phyloP scores from a whole-genome alignment of 2,888 invertebrate species.

The Troglohyphantes excavatus region DNA sequence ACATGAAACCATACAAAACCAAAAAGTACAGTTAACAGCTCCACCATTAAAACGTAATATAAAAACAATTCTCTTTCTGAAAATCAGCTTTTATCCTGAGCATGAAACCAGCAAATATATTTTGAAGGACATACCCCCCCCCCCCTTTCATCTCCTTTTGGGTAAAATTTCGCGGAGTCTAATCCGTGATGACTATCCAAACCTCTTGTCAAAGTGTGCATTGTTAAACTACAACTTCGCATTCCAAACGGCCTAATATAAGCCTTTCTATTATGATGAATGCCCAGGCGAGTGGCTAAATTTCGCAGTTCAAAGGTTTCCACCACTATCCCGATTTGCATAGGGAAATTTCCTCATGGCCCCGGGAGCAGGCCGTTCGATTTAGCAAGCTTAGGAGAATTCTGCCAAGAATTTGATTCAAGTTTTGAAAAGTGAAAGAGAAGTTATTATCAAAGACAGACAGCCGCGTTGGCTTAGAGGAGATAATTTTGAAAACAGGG shows the following conservation, averaged over 20 bases:
- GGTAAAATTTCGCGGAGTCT: not conserved
- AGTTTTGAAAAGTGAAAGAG: slow-evolving; percentile 53
- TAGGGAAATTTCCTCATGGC: slow-evolving; percentile 36
- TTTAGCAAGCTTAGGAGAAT: not conserved
- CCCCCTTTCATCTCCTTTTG: not conserved
- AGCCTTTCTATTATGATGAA: slow-evolving; percentile 54
- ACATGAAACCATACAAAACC: too few relatives aligned
- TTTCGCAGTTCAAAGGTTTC: slow-evolving; percentile 39
- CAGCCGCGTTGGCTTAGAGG: slow-evolving; percentile 27
- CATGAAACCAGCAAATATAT: not conserved
- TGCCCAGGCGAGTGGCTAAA: slow-evolving; percentile 18
- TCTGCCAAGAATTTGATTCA: slow-evolving; percentile 37
- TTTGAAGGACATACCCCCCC: not conserved
- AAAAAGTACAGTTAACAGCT: too few relatives aligned
- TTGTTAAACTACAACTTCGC: not conserved
- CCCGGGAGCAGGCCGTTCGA: not conserved
- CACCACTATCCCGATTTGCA: slow-evolving; percentile 33
- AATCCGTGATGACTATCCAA: not conserved
- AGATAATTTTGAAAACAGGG: slow-evolving; percentile 45
- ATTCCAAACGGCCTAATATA: slow-evolving; percentile 29
- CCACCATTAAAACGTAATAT: too few relatives aligned
- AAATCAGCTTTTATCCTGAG: not conserved
- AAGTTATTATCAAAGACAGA: slow-evolving; percentile 60
- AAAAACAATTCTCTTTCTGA: too few relatives aligned
- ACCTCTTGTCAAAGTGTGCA: not conserved